Base-by-base conservation (phyloP, 2,888 invertebrate species). In the Spicauda simplicius region DNA sequence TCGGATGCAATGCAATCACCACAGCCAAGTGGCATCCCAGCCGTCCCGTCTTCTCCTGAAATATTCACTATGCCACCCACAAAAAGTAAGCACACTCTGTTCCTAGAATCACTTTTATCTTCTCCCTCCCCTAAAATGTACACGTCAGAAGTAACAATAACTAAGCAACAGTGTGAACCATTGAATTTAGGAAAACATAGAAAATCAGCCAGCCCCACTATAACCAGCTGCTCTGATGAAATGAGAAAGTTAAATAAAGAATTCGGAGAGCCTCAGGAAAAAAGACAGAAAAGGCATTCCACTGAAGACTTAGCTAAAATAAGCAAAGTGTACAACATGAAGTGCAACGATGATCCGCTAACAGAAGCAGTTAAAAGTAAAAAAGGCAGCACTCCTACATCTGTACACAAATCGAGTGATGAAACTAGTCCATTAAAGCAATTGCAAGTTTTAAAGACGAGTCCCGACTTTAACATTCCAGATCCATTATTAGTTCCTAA, bases 401-500 rank as follows among this genome's bases (percentile, higher is more conserved):
- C 58, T 8, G 68, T 73, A 33, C 80, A 77, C 64, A 87, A 85
- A 70, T 77, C 76, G 53, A 83, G 81, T 18, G 91, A 94, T 45
- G 94, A 94, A 76, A 92, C 91, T n/a, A 94, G 94, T 80, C 96
- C 97, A 0, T 80, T 97, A 7, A 95, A 95, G 69, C 97, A 97
- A 80, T 88, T 97, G 10, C 95, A 96, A 73, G 94, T 95, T 79
- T 90, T 97, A 25, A 93, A 96, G 70, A 92, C 93, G 58, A 95
- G 95, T 76, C 93, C 95, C 8, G 95, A 95, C 72, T 94, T 96
- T 78, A 95, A 95, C 81, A 95, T 97, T 80, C 97, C 97, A 53
- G 97, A 97, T 91, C 97, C 97, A 11, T 93, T 97, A 77, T 85
- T 97, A 70, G 95, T 97, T 71, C 97, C 97, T 61, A 96, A 96